Evolutionary conservation across 2,113 vertebrate genomes (phyloP).

Genomic region (Stigmatopora nigra): DNA sequence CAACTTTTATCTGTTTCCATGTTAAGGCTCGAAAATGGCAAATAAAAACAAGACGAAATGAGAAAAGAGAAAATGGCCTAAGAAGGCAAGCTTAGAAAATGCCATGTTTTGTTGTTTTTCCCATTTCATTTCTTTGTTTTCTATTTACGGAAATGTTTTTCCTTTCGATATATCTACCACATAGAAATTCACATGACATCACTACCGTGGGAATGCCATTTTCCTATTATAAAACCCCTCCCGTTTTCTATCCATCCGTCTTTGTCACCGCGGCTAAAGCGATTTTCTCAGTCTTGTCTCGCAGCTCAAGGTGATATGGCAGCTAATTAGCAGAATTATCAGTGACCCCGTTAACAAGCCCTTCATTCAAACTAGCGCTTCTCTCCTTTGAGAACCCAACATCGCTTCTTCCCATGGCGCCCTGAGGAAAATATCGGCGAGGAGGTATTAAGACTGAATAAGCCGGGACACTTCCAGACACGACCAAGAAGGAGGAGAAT

Average conservation of each 20-base stretch:
- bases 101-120: too few species aligned
- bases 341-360: slow-evolving; percentile 62
- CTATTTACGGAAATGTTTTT: neutral
- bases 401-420: slow-evolving; percentile 27
- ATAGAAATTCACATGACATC: neutral
- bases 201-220: neutral
- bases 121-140: neutral
- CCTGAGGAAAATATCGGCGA: slow-evolving; percentile 10
- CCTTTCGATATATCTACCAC: neutral
- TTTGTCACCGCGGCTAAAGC: slow-evolving; percentile 5
- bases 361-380: slow-evolving; percentile 55
- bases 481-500: slow-evolving; percentile 3
- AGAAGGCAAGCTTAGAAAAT: neutral
- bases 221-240: neutral
- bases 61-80: neutral
- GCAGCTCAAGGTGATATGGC: slow-evolving; percentile 60
- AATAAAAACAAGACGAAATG: neutral
- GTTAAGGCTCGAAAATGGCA: too few species aligned
- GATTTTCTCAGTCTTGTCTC: slow-evolving; percentile 29
- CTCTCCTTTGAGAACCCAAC: slow-evolving; percentile 55
- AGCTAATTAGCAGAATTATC: slow-evolving; percentile 66
- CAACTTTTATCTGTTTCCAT: too few species aligned
- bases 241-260: too few species aligned
- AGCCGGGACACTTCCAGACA: slow-evolving; percentile 17
- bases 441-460: slow-evolving; percentile 6